phyloP scores from a whole-genome alignment of 2,113 vertebrate genomes.

The Xenopus borealis region DNA sequence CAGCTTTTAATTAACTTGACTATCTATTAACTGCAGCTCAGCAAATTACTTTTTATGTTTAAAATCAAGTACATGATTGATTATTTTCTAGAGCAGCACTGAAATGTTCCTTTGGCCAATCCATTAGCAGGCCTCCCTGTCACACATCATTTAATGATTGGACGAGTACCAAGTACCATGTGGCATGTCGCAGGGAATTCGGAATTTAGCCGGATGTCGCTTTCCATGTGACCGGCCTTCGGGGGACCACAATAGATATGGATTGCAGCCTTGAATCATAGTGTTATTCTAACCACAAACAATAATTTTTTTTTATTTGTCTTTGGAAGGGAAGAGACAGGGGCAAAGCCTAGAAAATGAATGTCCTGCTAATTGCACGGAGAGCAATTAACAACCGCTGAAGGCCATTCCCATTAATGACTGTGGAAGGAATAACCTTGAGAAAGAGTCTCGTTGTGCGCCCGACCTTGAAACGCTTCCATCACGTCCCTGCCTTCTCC shows the following conservation, averaged over 20 bases:
- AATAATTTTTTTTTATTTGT: background rate
- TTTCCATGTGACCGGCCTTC: background rate
- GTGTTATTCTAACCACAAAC: background rate
- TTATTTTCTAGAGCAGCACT: constrained; percentile 61
- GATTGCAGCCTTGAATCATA: background rate
- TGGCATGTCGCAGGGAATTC: background rate
- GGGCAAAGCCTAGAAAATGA: background rate
- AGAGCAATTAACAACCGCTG: background rate
- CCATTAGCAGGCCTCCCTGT: constrained; percentile 61
- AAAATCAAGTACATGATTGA: constrained; percentile 73
- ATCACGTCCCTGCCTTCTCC: background rate
- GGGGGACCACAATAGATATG: background rate
- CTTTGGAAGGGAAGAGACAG: background rate
- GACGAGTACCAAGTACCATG: background rate
- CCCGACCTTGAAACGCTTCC: background rate
- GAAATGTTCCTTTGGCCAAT: constrained; percentile 60
- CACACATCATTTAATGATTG: constrained; percentile 33
- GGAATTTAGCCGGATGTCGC: background rate
- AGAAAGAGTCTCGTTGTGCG: background rate
- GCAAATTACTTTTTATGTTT: constrained; percentile 65
- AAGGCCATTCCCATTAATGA: constrained; percentile 4
- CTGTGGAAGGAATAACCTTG: background rate
- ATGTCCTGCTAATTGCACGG: background rate
- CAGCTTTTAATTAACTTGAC: constrained; percentile 63
- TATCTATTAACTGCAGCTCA: constrained; percentile 64